A percentile compares a stretch with the other conserved stretches of the same genome.
These are phyloP conservation scores for Drosophila anomalata DNA, from an alignment of 2,888 invertebrate genomes.

Conservation along the genomic window DNA sequence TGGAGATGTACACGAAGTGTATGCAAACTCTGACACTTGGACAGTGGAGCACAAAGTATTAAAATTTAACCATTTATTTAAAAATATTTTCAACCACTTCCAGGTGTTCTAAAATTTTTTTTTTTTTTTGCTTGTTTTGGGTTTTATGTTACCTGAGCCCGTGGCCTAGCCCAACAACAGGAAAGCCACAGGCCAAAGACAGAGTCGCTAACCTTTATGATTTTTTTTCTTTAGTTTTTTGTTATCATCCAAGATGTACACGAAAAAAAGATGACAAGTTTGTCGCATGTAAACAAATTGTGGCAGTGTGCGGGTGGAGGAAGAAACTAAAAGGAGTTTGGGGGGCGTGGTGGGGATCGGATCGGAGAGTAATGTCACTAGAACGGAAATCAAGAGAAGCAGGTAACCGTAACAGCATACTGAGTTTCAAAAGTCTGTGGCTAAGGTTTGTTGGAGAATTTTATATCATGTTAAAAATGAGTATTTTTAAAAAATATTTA, in stretches of 20 bases:
- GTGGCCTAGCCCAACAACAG: constrained; percentile 68
- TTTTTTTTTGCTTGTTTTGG: constrained; percentile 4
- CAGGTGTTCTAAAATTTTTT: constrained; percentile 2
- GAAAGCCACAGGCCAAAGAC: constrained; percentile 48
- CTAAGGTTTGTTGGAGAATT: background rate
- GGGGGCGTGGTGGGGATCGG: constrained; percentile 8
- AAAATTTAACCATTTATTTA: background rate
- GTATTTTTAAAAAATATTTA: background rate
- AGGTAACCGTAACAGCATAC: constrained; percentile 46
- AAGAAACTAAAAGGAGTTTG: background rate
- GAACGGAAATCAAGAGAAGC: constrained; percentile 59
- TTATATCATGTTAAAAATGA: background rate
- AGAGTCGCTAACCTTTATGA: constrained; percentile 70
- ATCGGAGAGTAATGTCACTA: constrained; percentile 55
- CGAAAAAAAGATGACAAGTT: constrained; percentile 67
- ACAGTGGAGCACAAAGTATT: constrained; percentile 22
- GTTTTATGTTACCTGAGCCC: constrained; percentile 37
- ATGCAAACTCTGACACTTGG: constrained; percentile 49
- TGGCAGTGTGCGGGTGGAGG: constrained; percentile 68
- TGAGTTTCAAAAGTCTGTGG: constrained; percentile 30
- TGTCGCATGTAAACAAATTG: constrained; percentile 77
- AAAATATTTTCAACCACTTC: background rate
- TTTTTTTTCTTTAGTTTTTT: constrained; percentile 47
- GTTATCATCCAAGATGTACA: constrained; percentile 53
- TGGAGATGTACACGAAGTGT: constrained; percentile 26